Evolutionary conservation across 2,888 invertebrate species (phyloP).

Genomic region (Horisme vitalbata): DNA sequence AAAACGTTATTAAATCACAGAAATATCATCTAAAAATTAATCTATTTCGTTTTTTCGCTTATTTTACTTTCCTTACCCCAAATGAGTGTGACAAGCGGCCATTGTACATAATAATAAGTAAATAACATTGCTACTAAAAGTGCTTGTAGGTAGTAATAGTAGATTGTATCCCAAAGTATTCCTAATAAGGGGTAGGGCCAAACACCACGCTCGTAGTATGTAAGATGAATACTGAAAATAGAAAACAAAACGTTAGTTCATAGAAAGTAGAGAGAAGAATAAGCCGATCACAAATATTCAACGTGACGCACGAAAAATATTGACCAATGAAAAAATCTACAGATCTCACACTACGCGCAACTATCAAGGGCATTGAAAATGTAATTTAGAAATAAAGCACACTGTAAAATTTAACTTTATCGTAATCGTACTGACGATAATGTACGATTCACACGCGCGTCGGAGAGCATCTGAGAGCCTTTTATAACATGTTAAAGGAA

Average conservation of each 20-base stretch:
- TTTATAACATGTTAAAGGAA: too few relatives aligned
- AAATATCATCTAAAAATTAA: background rate
- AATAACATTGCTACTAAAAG: conserved; percentile 4
- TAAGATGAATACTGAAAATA: conserved; percentile 55
- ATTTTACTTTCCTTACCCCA: conserved; percentile 22
- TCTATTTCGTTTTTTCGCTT: conserved; percentile 11
- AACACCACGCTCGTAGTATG: conserved; percentile 39
- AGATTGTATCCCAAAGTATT: conserved; percentile 47
- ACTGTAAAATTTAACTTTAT: too few relatives aligned
- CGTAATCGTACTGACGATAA: too few relatives aligned
- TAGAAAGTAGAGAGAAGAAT: too few relatives aligned
- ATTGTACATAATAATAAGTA: conserved; percentile 43
- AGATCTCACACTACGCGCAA: too few relatives aligned
- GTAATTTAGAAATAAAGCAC: too few relatives aligned
- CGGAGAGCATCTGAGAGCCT: too few relatives aligned
- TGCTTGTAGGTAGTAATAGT: conserved; percentile 40
- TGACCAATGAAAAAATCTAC: too few relatives aligned
- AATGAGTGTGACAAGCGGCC: conserved; percentile 35
- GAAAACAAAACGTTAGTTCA: conserved; percentile 3
- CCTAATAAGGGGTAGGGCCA: conserved; percentile 61
- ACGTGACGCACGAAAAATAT: too few relatives aligned
- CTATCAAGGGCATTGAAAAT: too few relatives aligned
- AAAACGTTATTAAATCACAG: background rate
- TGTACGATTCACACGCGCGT: too few relatives aligned
- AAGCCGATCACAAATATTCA: too few relatives aligned